Percentiles rank a stretch among this genome's conserved stretches.
Conservation (phyloP, 2,113 vertebrate genomes). For the Muntiacus reevesi region DNA sequence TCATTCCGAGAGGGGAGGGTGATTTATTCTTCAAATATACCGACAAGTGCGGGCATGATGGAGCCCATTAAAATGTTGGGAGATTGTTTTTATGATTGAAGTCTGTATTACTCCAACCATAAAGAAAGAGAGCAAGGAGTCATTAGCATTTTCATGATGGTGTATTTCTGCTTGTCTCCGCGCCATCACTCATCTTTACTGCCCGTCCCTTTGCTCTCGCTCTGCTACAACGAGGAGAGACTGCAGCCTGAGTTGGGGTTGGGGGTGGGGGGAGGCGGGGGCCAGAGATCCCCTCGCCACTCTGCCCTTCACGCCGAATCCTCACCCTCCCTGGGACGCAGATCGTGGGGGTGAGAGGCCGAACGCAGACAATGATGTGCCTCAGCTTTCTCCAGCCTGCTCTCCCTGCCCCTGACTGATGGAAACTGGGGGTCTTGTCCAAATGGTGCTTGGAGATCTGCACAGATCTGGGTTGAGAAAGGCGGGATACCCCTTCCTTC, state of each 20-base stretch:
- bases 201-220: constrained; percentile 80
- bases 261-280: constrained; percentile 50
- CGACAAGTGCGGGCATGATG: constrained; percentile 84
- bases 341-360: constrained; percentile 51
- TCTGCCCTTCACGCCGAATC: constrained; percentile 78
- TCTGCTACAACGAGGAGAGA: constrained; percentile 83
- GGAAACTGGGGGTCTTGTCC: background rate
- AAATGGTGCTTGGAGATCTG: background rate
- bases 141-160: constrained; percentile 86
- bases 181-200: constrained; percentile 84
- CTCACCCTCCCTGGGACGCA: constrained; percentile 65
- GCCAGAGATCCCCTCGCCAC: constrained; percentile 60
- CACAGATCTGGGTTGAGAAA: background rate
- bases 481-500: background rate
- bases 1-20: constrained; percentile 83
- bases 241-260: constrained; percentile 78
- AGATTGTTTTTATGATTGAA: constrained; percentile 86
- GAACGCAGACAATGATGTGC: background rate
- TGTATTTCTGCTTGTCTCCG: constrained; percentile 83
- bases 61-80: constrained; percentile 85
- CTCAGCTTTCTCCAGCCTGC: background rate
- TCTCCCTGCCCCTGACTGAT: background rate
- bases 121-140: constrained; percentile 84
- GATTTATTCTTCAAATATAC: constrained; percentile 85
- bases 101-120: constrained; percentile 85